A percentile compares a stretch with the other conserved stretches of the same genome.
phyloP scores from a whole-genome alignment of 2,888 invertebrate species.

The Drosophila antonietae region DNA sequence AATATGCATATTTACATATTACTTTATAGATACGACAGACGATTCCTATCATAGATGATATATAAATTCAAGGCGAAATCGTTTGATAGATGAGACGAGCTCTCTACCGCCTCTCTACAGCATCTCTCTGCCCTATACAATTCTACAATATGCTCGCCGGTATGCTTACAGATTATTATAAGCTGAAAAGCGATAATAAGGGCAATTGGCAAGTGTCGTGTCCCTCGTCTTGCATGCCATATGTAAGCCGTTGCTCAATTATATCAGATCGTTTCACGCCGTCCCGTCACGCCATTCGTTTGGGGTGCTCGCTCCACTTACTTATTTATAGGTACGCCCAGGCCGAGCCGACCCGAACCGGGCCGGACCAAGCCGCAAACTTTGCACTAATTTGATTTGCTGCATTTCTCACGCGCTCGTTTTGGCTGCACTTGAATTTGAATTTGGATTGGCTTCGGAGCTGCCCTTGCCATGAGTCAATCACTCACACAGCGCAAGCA shows the following conservation, averaged over 20 bases:
- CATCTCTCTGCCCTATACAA: neutral
- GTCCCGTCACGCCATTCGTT: constrained; percentile 35
- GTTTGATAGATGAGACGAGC: no score
- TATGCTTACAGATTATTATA: neutral
- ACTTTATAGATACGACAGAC: no score
- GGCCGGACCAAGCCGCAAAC: constrained; percentile 16
- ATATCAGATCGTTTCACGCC: constrained; percentile 40
- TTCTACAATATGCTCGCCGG: neutral
- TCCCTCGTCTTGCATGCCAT: neutral
- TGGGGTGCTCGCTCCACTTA: constrained; percentile 53
- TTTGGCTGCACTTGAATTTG: constrained; percentile 65
- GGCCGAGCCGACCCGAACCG: constrained; percentile 6
- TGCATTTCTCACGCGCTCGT: constrained; percentile 77
- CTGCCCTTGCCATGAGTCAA: constrained; percentile 75
- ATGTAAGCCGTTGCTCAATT: constrained; percentile 20
- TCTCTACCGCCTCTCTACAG: neutral
- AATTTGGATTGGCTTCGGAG: constrained; percentile 13
- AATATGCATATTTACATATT: no score
- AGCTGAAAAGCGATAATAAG: constrained; percentile 6
- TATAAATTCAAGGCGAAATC: no score
- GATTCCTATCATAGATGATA: neutral
- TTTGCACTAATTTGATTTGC: constrained; percentile 49
- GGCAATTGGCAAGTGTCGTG: constrained; percentile 2
- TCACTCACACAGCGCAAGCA: constrained; percentile 41
- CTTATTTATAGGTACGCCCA: constrained; percentile 53